These are phyloP conservation scores for Tenthredo amoena DNA, from an alignment of 2,888 invertebrate genomes.

Conservation along the genomic window DNA sequence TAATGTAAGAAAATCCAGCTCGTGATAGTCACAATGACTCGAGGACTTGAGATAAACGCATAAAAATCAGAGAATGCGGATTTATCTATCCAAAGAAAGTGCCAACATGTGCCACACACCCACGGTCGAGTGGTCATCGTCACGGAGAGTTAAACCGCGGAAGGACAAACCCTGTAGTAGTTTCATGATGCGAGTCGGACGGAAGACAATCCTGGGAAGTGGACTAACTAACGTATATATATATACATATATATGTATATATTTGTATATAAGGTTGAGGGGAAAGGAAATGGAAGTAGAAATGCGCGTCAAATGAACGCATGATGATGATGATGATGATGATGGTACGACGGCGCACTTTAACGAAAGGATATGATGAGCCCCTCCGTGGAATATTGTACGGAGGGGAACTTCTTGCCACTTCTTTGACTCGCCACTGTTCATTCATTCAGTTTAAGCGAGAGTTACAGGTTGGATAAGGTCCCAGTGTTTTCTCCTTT, in stretches of 20 bases:
- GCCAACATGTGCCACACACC: neutral
- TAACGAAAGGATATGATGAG: constrained; percentile 40
- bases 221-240: constrained; percentile 9
- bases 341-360: constrained; percentile 9
- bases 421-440: constrained; percentile 32
- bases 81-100: constrained; percentile 30
- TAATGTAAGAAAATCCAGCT: neutral
- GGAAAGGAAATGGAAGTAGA: constrained; percentile 28
- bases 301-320: constrained; percentile 43
- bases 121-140: constrained; percentile 46
- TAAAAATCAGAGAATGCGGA: neutral
- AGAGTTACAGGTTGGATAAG: constrained; percentile 30
- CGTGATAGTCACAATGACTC: neutral
- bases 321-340: neutral
- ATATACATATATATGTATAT: neutral
- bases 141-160: constrained; percentile 26
- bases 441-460: constrained; percentile 48
- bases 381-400: neutral
- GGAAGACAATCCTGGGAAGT: constrained; percentile 52
- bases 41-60: neutral
- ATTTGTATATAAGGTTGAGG: neutral
- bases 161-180: constrained; percentile 10
- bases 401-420: constrained; percentile 42
- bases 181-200: constrained; percentile 16
- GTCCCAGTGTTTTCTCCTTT: constrained; percentile 1